Conservation (phyloP, 2,888 invertebrate genomes). For the Tiliacea citrago region DNA sequence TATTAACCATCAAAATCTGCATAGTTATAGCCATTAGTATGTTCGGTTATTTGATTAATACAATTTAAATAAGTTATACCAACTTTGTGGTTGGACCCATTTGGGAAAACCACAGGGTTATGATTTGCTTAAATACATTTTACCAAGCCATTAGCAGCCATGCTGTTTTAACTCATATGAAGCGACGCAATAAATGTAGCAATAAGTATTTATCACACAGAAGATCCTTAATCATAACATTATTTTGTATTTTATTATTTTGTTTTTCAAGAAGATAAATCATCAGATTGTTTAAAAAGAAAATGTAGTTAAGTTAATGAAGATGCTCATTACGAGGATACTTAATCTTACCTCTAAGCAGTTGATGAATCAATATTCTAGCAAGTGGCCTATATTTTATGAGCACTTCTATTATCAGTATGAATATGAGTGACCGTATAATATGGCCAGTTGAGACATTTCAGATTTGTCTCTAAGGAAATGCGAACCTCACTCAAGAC, state of each 20-base stretch:
- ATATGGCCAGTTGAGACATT: no score
- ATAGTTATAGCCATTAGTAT: constrained; percentile 10
- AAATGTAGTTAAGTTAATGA: background rate
- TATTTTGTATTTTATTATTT: background rate
- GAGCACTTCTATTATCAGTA: no score
- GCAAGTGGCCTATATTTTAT: no score
- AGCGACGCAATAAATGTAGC: background rate
- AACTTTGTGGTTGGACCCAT: constrained; percentile 2
- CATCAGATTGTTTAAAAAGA: background rate
- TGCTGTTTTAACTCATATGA: background rate
- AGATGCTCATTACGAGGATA: background rate
- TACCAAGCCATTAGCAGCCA: constrained; percentile 8
- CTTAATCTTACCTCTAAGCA: background rate
- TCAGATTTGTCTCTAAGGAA: no score
- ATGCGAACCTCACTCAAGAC: no score
- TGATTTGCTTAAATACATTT: constrained; percentile 24
- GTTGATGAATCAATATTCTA: no score
- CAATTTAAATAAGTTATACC: constrained; percentile 8
- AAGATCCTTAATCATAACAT: no score
- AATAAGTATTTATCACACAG: background rate
- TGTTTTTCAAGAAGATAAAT: background rate
- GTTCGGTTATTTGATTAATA: constrained; percentile 14
- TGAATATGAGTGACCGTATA: no score
- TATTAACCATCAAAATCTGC: background rate
- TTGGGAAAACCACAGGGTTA: constrained; percentile 31